Percentiles rank a stretch among this genome's conserved stretches.
phyloP scores from a whole-genome alignment of 2,888 invertebrate genomes.

The Volucella bombylans region DNA sequence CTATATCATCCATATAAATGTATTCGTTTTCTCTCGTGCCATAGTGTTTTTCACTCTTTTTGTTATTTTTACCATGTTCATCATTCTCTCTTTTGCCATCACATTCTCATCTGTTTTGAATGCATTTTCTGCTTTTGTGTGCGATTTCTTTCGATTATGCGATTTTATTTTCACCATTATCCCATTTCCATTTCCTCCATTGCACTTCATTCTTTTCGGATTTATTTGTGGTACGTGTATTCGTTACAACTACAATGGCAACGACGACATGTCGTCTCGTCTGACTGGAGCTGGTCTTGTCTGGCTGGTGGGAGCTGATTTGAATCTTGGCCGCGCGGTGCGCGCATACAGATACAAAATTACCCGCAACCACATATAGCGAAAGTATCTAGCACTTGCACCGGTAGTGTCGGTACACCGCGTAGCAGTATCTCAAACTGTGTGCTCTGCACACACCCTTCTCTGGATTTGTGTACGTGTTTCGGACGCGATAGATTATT shows the following conservation, averaged over 20 bases:
- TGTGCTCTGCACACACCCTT: not conserved
- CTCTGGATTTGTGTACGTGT: conserved; percentile 16
- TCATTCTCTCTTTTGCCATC: conserved; percentile 26
- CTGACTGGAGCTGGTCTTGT: conserved; percentile 22
- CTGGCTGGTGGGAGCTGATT: not conserved
- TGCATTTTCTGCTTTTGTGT: conserved; percentile 36
- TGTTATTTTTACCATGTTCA: conserved; percentile 58
- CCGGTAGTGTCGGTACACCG: not conserved
- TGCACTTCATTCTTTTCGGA: conserved; percentile 40
- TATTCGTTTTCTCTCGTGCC: conserved; percentile 2
- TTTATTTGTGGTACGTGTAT: no score
- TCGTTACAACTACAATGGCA: conserved; percentile 4
- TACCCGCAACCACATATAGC: not conserved
- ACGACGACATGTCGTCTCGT: conserved; percentile 61
- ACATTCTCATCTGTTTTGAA: conserved; percentile 33
- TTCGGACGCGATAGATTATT: conserved; percentile 24
- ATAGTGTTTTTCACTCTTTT: conserved; percentile 23
- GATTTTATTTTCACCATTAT: conserved; percentile 69
- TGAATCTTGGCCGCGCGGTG: not conserved
- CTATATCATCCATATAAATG: not conserved
- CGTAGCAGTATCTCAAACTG: conserved; percentile 21
- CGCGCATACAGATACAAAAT: conserved; percentile 28
- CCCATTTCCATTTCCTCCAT: conserved; percentile 52
- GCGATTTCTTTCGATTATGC: conserved; percentile 35
- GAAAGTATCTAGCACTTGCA: no score